Conservation (phyloP, 2,113 vertebrate genomes). For the Clinocottus analis region DNA sequence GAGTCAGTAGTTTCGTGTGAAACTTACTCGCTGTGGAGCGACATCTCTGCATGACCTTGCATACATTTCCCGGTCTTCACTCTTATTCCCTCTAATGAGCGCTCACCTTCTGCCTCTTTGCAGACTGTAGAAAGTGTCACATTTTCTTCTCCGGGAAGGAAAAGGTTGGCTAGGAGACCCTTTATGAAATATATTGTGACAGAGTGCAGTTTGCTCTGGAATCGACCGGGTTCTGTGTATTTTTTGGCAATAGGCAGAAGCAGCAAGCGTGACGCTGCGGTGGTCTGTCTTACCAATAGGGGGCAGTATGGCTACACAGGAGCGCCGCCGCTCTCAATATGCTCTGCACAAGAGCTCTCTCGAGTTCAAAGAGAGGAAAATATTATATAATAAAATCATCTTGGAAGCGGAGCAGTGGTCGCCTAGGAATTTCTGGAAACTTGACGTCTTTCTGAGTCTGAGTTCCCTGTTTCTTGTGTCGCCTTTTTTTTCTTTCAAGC, state of each 20-base stretch:
- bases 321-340: not conserved
- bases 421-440: conserved; percentile 72
- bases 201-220: not conserved
- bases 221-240: not conserved
- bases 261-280: not conserved
- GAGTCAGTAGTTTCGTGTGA: not conserved
- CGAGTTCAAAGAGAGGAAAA: conserved; percentile 56
- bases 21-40: not conserved
- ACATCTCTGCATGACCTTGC: conserved; percentile 17
- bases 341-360: conserved; percentile 40
- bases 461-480: conserved; percentile 29
- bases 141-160: not conserved
- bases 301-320: conserved; percentile 72
- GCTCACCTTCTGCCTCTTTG: not conserved
- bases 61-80: not conserved
- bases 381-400: conserved; percentile 74
- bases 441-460: conserved; percentile 58
- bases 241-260: not conserved
- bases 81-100: not conserved
- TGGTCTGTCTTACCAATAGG: conserved; percentile 40
- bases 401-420: conserved; percentile 54
- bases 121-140: not conserved
- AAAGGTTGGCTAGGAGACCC: not conserved
- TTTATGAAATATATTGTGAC: conserved; percentile 4
- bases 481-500: conserved; percentile 46